Conservation (phyloP, 2,113 vertebrate genomes). For the Vireo altiloquus region DNA sequence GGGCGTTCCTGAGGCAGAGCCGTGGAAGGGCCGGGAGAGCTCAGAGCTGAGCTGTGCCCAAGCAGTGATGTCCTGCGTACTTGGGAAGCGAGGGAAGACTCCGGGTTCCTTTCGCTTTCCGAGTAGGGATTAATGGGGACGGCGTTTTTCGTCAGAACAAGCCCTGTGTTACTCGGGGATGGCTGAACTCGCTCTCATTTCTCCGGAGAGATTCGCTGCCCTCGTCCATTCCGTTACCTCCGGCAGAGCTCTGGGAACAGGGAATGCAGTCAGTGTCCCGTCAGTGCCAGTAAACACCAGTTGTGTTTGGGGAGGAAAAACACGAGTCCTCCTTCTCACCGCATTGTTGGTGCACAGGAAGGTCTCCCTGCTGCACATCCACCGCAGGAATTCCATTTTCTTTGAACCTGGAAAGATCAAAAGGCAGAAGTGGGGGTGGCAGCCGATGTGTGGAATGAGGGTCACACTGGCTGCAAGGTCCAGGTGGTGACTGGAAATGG, state of each 20-base stretch:
- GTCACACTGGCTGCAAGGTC: neutral
- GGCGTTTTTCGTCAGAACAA: neutral
- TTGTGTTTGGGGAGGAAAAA: neutral
- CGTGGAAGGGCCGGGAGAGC: neutral
- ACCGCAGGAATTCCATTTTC: neutral
- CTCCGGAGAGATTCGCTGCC: neutral
- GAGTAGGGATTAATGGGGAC: neutral
- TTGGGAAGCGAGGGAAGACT: neutral
- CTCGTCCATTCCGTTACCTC: rapidly evolving
- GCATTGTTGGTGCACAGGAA: neutral
- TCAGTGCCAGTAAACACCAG: neutral
- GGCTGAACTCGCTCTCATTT: neutral
- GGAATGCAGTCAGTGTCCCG: rapidly evolving
- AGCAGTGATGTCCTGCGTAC: neutral
- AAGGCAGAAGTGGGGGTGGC: neutral
- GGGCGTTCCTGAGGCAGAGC: neutral
- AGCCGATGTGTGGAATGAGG: neutral
- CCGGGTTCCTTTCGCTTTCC: neutral
- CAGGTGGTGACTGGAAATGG: neutral
- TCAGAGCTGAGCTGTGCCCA: neutral
- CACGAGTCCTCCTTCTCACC: neutral
- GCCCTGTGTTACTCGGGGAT: neutral
- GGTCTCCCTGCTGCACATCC: neutral
- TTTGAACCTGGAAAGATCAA: neutral
- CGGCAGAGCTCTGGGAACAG: neutral